phyloP scores from a whole-genome alignment of 2,797 vertebrate species.

The Neosalanx taihuensis region DNA sequence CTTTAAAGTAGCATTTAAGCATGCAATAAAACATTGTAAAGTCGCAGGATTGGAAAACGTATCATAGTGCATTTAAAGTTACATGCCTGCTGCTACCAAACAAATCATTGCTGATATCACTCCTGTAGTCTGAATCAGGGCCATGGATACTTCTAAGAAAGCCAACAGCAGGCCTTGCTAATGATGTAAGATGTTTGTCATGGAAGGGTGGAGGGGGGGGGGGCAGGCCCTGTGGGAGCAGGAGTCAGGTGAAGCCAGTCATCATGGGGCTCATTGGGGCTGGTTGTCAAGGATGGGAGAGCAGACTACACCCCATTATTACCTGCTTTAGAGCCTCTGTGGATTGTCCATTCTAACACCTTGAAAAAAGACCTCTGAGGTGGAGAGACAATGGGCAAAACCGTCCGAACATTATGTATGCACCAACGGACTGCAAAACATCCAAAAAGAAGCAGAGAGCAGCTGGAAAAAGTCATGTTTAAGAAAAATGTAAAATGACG shows the following conservation, averaged over 20 bases:
- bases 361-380: neutral
- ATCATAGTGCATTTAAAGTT: slow-evolving; percentile 50
- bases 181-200: slow-evolving; percentile 80
- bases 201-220: slow-evolving; percentile 38
- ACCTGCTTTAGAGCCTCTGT: neutral
- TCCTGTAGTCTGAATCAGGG: slow-evolving; percentile 51
- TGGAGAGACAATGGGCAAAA: neutral
- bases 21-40: too few relatives aligned
- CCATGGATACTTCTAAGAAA: slow-evolving; percentile 29
- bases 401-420: neutral
- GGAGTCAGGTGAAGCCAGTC: slow-evolving; percentile 66
- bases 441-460: neutral
- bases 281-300: slow-evolving; percentile 65
- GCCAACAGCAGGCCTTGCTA: slow-evolving; percentile 65
- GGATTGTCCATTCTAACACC: neutral
- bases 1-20: too few relatives aligned
- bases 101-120: slow-evolving; percentile 18
- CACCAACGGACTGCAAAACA: neutral
- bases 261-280: slow-evolving; percentile 54
- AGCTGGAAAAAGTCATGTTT: neutral
- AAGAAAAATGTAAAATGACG: neutral
- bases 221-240: slow-evolving; percentile 50
- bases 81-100: neutral
- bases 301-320: slow-evolving; percentile 19
- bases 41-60: slow-evolving; percentile 17